Conservation (phyloP, 2,888 invertebrate genomes). For the Periphyllus acericola region DNA sequence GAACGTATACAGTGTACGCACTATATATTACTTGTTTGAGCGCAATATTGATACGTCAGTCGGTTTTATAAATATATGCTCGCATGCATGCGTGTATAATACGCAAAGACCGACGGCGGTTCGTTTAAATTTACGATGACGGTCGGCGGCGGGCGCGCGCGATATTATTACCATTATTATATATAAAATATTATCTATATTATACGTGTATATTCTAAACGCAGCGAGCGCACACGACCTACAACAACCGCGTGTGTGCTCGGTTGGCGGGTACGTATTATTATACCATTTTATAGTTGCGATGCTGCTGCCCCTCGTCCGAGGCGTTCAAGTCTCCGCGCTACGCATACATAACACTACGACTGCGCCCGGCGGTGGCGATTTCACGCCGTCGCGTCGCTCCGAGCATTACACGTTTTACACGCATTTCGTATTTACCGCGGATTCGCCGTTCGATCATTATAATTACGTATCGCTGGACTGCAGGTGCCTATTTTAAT, state of each 20-base stretch:
- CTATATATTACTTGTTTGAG: background rate
- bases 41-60: constrained; percentile 17
- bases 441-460: background rate
- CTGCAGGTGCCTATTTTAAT: too few species aligned
- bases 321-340: too few species aligned
- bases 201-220: too few species aligned
- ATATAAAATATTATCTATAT: too few species aligned
- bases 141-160: background rate
- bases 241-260: too few species aligned
- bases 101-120: constrained; percentile 7
- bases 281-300: too few species aligned
- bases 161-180: background rate
- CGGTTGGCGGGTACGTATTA: too few species aligned
- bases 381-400: background rate
- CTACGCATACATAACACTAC: too few species aligned
- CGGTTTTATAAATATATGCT: background rate
- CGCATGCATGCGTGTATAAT: too few species aligned
- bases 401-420: background rate
- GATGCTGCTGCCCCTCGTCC: too few species aligned
- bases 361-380: background rate
- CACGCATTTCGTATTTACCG: background rate
- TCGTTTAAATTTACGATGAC: constrained; percentile 33
- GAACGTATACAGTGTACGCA: background rate
- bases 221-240: too few species aligned
- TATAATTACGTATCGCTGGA: background rate